Base-by-base conservation (phyloP, 2,888 invertebrate genomes). In the Helobdella robusta region DNA sequence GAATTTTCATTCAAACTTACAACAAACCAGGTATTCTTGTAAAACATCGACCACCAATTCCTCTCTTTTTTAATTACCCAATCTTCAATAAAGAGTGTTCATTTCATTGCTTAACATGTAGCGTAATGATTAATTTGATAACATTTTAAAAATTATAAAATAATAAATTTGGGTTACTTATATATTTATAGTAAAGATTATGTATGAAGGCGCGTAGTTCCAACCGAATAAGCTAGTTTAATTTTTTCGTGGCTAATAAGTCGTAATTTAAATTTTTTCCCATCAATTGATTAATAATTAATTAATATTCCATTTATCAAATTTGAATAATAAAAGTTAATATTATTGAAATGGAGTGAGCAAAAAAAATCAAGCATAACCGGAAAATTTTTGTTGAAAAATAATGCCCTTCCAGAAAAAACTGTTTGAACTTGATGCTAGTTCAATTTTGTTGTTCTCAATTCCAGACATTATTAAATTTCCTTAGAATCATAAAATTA, bases 361-460 rank as follows among this genome's bases (percentile, higher is more conserved):
- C n/a, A n/a, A n/a, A n/a, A n/a, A n/a, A n/a, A n/a, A n/a, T n/a
- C n/a, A n/a, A n/a, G n/a, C n/a, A n/a, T 20, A 11, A 63, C 63
- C 32, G 28, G 52, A 30, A 32, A 48, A 25, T 52, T n/a, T 20
- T 35, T 48, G 35, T 46, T 65, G 48, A 32, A 65, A 20, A 25
- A 30, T 48, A 1, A 65, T 56, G 20, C 65, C 65, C 48, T 59
- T 65, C 65, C 65, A 65, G 11, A 34, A 23, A 23, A 18, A 48
- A 15, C 30, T 50, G 32, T 40, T 34, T 5, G 46, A 46, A 30
- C 28, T 28, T 25, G 65, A 48, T 11, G 23, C 18, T 18, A 65
- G 30, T 35, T 18, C 15, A 23, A 59, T 59, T 44, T 46, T 5
- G 40, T 50, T 40, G 32, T 32, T 32, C 35, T 64, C 46, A 58